These are phyloP conservation scores for Hemithea aestivaria DNA, from an alignment of 2,888 invertebrate genomes.

Conservation along the genomic window DNA sequence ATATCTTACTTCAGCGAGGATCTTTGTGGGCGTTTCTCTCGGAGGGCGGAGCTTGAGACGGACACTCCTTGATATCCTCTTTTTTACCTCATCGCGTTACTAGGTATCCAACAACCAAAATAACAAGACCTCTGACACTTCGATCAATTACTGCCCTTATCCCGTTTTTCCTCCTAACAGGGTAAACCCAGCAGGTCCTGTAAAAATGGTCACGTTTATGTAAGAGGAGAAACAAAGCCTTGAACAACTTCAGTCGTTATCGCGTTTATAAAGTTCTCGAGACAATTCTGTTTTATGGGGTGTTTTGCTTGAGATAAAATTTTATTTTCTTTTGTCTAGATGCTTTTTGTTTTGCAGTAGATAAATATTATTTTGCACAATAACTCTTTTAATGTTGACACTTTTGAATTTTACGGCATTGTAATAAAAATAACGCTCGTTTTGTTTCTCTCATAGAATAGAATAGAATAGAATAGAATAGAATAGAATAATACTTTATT, in stretches of 20 bases:
- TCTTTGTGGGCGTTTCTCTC: slow-evolving; percentile 65
- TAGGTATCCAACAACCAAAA: slow-evolving; percentile 60
- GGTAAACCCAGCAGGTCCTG: slow-evolving; percentile 33
- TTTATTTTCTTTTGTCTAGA: slow-evolving; percentile 69
- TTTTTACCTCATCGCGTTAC: slow-evolving; percentile 72
- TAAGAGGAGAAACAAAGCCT: slow-evolving; percentile 70
- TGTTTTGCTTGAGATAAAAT: slow-evolving; percentile 76
- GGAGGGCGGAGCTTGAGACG: slow-evolving; percentile 63
- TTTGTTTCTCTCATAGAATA: slow-evolving; percentile 9
- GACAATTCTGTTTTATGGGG: slow-evolving; percentile 76
- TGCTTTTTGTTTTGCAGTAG: slow-evolving; percentile 49
- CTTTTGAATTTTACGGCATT: slow-evolving; percentile 8
- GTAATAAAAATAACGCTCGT: slow-evolving; percentile 5
- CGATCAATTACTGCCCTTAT: slow-evolving; percentile 29
- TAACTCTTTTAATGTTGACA: slow-evolving; percentile 7
- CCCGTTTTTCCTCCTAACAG: slow-evolving; percentile 6
- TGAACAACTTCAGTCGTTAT: slow-evolving; percentile 76
- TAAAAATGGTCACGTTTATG: slow-evolving; percentile 58
- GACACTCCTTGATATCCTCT: slow-evolving; percentile 76
- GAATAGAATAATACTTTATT: too few relatives aligned
- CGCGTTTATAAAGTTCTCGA: slow-evolving; percentile 77
- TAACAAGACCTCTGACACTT: slow-evolving; percentile 48
- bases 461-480: too few relatives aligned
- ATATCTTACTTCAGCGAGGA: slow-evolving; percentile 58
- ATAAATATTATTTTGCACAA: slow-evolving; percentile 30